phyloP scores from a whole-genome alignment of 2,797 vertebrate species.

The Diglossa cyanea region DNA sequence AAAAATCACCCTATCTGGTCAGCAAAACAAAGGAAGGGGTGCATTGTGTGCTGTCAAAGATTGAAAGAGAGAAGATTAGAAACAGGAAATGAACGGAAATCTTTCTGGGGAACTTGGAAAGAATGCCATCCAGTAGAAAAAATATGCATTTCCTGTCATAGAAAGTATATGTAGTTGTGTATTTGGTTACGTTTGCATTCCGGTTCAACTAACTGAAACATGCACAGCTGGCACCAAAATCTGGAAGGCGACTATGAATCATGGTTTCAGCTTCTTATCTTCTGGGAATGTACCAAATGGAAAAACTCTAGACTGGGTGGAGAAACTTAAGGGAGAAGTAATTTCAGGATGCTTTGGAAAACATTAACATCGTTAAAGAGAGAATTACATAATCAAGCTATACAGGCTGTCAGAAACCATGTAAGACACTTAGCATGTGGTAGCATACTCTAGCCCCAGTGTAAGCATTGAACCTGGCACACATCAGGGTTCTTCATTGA shows the following conservation, averaged over 20 bases:
- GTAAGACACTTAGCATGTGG: background rate
- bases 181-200: background rate
- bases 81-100: background rate
- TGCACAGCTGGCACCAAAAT: background rate
- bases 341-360: background rate
- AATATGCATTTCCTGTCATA: background rate
- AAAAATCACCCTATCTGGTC: background rate
- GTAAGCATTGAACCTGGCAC: background rate
- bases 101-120: background rate
- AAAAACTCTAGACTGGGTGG: background rate
- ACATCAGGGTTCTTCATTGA: background rate
- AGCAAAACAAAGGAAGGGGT: background rate
- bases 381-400: background rate
- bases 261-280: background rate
- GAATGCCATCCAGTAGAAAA: background rate
- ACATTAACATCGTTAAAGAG: background rate
- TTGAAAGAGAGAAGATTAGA: slow-evolving; percentile 1
- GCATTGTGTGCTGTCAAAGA: background rate
- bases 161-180: background rate
- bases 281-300: background rate
- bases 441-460: background rate
- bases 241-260: background rate
- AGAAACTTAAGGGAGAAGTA: background rate
- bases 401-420: background rate
- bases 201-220: background rate